Conservation (phyloP, 2,888 invertebrate species). For the Dryomyza anilis region DNA sequence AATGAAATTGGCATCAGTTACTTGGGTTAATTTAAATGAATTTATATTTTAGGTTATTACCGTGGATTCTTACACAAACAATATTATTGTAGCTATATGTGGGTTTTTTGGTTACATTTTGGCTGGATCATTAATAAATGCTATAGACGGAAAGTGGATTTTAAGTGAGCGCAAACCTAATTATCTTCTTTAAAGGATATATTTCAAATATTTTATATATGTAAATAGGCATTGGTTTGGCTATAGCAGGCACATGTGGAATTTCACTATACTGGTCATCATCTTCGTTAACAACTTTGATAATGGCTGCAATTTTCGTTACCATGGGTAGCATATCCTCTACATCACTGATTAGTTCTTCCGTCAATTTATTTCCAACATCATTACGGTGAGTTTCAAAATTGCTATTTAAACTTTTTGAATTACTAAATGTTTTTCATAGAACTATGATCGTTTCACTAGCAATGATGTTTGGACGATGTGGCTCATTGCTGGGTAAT, state of each 20-base stretch:
- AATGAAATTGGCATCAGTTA: too few relatives aligned
- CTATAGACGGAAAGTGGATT: slow-evolving; percentile 63
- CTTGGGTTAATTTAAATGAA: background rate
- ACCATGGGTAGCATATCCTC: slow-evolving; percentile 40
- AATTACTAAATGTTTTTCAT: background rate
- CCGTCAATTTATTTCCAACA: slow-evolving; percentile 44
- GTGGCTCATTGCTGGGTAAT: slow-evolving; percentile 72
- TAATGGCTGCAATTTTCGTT: slow-evolving; percentile 64
- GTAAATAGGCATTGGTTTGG: slow-evolving; percentile 50
- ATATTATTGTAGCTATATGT: slow-evolving; percentile 68
- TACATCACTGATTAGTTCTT: slow-evolving; percentile 40
- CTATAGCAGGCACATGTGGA: slow-evolving; percentile 61
- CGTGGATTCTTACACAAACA: slow-evolving; percentile 70
- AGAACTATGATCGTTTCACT: slow-evolving; percentile 75
- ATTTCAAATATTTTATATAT: slow-evolving; percentile 17
- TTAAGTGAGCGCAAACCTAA: slow-evolving; percentile 57
- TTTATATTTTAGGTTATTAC: slow-evolving; percentile 31
- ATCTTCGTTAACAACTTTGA: slow-evolving; percentile 62
- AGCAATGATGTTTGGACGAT: slow-evolving; percentile 71
- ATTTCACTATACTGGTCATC: slow-evolving; percentile 64
- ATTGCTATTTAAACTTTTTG: background rate
- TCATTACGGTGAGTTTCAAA: slow-evolving; percentile 38
- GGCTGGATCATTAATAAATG: slow-evolving; percentile 63
- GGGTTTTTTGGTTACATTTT: slow-evolving; percentile 67
- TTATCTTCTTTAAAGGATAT: too few relatives aligned